Evolutionary conservation across 2,797 vertebrate species (phyloP).

Genomic region (Tinamus major): DNA sequence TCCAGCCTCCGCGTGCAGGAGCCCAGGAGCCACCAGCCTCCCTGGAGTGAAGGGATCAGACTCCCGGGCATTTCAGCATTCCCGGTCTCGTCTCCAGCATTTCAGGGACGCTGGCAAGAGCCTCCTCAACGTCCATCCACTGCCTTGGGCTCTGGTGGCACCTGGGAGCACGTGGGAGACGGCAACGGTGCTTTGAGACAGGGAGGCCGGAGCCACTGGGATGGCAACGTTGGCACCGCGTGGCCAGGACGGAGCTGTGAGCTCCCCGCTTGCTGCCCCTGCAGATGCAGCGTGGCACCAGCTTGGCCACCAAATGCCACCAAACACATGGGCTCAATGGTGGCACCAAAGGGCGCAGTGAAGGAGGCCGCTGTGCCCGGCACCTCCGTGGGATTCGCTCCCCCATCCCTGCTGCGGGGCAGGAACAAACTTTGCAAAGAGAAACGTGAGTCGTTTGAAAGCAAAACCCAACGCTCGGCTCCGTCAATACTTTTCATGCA

Average conservation of each 20-base stretch:
- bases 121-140: background rate
- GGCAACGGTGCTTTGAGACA: no score
- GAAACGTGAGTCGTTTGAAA: background rate
- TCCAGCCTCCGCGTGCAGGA: no score
- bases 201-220: background rate
- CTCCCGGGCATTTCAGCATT: background rate
- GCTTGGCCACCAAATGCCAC: no score
- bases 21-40: background rate
- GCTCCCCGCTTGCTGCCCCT: no score
- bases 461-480: background rate
- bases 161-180: background rate
- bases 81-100: background rate
- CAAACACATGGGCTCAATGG: no score
- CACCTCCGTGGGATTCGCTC: background rate
- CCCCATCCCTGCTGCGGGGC: background rate
- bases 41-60: background rate
- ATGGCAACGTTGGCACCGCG: accelerated
- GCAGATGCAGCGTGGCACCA: no score
- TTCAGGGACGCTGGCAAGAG: background rate
- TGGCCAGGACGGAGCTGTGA: background rate
- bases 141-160: background rate
- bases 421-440: background rate
- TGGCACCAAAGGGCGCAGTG: no score
- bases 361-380: background rate
- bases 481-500: conserved; percentile 53